Conservation (phyloP, 2,113 vertebrate genomes). For the Labeo catla region DNA sequence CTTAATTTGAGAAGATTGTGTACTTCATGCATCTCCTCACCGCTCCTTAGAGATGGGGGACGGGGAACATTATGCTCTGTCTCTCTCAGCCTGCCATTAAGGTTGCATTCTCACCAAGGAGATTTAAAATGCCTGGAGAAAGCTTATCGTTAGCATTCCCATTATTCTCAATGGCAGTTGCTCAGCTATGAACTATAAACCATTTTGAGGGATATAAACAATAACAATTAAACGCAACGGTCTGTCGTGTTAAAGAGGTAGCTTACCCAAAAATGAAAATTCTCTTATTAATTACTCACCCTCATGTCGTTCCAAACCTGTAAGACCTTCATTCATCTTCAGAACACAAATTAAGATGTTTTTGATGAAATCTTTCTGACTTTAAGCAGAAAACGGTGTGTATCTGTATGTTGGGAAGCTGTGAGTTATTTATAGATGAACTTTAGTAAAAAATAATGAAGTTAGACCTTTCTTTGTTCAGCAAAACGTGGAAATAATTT, state of each 20-base stretch:
- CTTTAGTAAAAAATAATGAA: background rate
- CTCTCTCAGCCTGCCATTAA: background rate
- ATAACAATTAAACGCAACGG: background rate
- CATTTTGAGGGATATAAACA: background rate
- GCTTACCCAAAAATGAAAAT: too few relatives aligned
- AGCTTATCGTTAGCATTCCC: background rate
- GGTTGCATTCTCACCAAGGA: background rate
- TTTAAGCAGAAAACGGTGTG: too few relatives aligned
- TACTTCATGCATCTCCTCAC: background rate
- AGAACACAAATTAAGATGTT: too few relatives aligned
- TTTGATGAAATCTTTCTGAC: too few relatives aligned
- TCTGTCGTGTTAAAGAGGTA: too few relatives aligned
- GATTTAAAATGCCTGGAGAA: background rate
- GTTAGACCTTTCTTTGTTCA: background rate
- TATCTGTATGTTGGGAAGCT: background rate
- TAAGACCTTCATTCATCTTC: too few relatives aligned
- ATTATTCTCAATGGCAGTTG: background rate
- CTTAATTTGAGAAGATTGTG: background rate
- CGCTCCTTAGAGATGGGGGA: background rate
- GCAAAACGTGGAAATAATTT: background rate
- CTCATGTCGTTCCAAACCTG: too few relatives aligned
- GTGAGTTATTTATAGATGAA: slow-evolving; percentile 1
- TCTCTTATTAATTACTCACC: too few relatives aligned
- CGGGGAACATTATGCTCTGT: background rate
- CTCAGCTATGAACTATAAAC: background rate